phyloP scores from a whole-genome alignment of 2,113 vertebrate genomes.

The Zapornia atra region DNA sequence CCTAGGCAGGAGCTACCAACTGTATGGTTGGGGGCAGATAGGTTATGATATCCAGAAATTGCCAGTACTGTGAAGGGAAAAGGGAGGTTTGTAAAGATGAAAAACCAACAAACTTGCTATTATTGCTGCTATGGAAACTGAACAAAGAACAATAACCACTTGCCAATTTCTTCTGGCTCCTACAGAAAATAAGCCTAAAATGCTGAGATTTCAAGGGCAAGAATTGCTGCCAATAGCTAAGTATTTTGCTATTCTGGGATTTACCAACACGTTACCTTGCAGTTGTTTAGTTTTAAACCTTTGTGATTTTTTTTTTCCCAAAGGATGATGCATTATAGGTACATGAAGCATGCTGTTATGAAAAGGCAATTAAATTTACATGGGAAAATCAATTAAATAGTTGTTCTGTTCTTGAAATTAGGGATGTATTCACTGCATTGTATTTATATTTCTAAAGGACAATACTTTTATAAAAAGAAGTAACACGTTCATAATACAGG shows the following conservation, averaged over 20 bases:
- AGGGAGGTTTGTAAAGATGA: neutral
- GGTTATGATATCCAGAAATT: neutral
- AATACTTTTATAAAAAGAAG: neutral
- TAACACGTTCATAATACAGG: neutral
- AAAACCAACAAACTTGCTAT: neutral
- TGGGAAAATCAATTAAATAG: neutral
- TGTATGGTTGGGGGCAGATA: neutral
- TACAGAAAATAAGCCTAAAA: slow-evolving; percentile 16
- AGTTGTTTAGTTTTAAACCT: neutral
- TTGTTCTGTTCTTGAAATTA: neutral
- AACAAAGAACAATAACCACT: slow-evolving; percentile 21
- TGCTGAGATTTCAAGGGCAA: slow-evolving; percentile 22
- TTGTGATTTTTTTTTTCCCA: neutral
- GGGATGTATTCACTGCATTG: neutral
- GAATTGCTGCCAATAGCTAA: slow-evolving; percentile 18
- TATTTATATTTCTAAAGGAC: neutral
- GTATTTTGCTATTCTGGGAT: slow-evolving; percentile 7
- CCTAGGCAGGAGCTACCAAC: neutral
- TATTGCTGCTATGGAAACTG: slow-evolving; percentile 48
- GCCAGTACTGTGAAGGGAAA: neutral
- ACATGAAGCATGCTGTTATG: neutral
- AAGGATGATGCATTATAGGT: neutral
- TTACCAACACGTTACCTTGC: neutral
- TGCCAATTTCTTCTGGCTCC: slow-evolving; percentile 11
- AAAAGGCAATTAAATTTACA: neutral